phyloP scores from a whole-genome alignment of 2,888 invertebrate species.

The Incurvaria masculella region DNA sequence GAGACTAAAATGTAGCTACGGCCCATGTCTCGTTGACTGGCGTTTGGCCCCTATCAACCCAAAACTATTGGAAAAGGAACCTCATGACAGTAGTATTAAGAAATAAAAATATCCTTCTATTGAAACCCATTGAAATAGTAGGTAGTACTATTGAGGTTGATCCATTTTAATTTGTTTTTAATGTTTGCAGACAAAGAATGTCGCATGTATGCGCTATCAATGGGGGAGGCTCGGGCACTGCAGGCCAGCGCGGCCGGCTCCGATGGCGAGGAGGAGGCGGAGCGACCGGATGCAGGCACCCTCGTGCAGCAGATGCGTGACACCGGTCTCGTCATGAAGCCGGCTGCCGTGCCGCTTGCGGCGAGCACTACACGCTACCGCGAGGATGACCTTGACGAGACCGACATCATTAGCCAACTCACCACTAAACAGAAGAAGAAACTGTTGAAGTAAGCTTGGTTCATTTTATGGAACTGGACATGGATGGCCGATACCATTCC shows the following conservation, averaged over 20 bases:
- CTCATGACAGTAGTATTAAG: too few relatives aligned
- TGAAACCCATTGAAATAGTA: too few relatives aligned
- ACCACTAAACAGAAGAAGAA: conserved; percentile 88
- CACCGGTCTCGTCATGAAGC: conserved; percentile 86
- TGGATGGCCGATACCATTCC: too few relatives aligned
- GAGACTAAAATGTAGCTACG: not conserved
- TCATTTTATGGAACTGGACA: too few relatives aligned
- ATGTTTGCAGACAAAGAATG: conserved; percentile 98
- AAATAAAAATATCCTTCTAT: too few relatives aligned
- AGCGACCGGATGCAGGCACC: conserved; percentile 59
- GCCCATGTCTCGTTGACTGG: not conserved
- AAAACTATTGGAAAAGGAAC: not conserved
- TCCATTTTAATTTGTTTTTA: too few relatives aligned
- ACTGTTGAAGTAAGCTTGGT: conserved; percentile 79
- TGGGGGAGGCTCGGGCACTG: conserved; percentile 75
- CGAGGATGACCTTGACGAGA: conserved; percentile 60
- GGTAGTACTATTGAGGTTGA: too few relatives aligned
- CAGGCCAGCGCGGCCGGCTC: conserved; percentile 65
- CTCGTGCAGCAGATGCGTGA: conserved; percentile 90
- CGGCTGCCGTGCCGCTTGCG: conserved; percentile 61
- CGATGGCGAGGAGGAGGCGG: conserved; percentile 67
- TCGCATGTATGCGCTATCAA: conserved; percentile 83
- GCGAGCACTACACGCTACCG: conserved; percentile 55
- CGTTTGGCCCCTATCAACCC: not conserved
- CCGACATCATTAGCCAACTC: conserved; percentile 78